Base-by-base conservation (phyloP, 2,888 invertebrate genomes). In the Brachyopa scutellaris region DNA sequence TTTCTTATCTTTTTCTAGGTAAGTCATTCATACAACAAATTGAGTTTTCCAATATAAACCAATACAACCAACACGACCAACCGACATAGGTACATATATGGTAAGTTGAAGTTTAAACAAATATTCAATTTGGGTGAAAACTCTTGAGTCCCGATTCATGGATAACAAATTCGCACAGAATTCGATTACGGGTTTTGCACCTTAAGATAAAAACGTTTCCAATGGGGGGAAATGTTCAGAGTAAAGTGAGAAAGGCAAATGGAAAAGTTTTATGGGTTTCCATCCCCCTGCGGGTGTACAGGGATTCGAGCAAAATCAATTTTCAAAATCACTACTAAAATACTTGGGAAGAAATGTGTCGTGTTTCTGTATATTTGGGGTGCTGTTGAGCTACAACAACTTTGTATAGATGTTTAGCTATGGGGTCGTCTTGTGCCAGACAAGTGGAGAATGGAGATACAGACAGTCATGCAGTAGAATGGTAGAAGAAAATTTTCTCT, bases 1-100 rank as follows among this genome's bases (percentile, higher is more conserved):
- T 69, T 40, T n/a, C n/a, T n/a, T n/a, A n/a, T n/a, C n/a, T 59
- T 31, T 40, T 78, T 78, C n/a, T 45, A 78, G 78, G 78, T 78
- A 78, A 78, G 78, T 78, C 72, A 62, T 59, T 72, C 26, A 47
- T 26, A 55, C 62, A 17, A 29, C 11, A 62, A 62, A 59, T 62
- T 57, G 59, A 78, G 31, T 49, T 78, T 64, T 64, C 33, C 0
- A n/a, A 49, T n/a, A 31, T 21, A 55, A 29, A 13, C 17, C 9
- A 29, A 26, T 15, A n/a, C 13, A 15, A 33, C 29, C 42, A 42
- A 59, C 62, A 59, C 72, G 59, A 72, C 78, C 51, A 64, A 70
- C 53, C 49, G 15, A 31, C 29, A 31, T n/a, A 53, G 7, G 29
- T 29, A 8, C 29, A 13, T 31, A 2, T 13, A 26, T 23, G 40